Evolutionary conservation across 2,113 vertebrate genomes (phyloP), one percentile per base, ranked within the genome.

Genomic region (Shinisaurus crocodilurus): DNA sequence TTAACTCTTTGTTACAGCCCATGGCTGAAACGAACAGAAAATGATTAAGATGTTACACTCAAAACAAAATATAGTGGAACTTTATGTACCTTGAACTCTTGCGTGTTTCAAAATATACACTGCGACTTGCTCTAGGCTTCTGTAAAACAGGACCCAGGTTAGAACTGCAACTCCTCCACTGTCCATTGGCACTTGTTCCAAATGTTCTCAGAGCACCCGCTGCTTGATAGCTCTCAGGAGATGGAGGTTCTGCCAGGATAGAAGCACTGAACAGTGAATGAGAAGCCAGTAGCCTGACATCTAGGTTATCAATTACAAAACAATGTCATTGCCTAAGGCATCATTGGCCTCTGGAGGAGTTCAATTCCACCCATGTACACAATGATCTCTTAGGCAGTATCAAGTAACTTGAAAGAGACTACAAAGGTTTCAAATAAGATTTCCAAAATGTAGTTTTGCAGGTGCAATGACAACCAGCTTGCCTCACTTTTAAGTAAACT

Each of bases 91-190:
- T 96, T 90, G 96, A 90, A 89, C 72, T 92, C 89, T 97, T 98
- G 6, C 97, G 95, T 20, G 96, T 92, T 18, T 98, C 97, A 0
- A 97, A 94, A 93, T 97, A 97, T 32, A 96, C 94, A 80, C 95
- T 94, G 85, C 97, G 92, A 85, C 95, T 96, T 3, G 95, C 54
- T 89, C 97, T 94, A 2, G 95, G 94, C 79, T 97, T 98, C 27
- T 95, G 97, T 2, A 70, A 91, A 50, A 80, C 16, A 1, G 95
- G 93, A 18, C 90, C 92, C 86, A 95, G 90, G 0, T 91, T 0
- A 67, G 95, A 90, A 34, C 76, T 93, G 27, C 94, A 92, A 72
- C 95, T 96, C 91, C 96, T 95, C 97, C 97, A 97, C 70, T 97
- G 97, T 89, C 97, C 97, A 0, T 97, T 97, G 92, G 95, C 95